Conservation (phyloP, 2,113 vertebrate species). For the Pachyramphus minor region DNA sequence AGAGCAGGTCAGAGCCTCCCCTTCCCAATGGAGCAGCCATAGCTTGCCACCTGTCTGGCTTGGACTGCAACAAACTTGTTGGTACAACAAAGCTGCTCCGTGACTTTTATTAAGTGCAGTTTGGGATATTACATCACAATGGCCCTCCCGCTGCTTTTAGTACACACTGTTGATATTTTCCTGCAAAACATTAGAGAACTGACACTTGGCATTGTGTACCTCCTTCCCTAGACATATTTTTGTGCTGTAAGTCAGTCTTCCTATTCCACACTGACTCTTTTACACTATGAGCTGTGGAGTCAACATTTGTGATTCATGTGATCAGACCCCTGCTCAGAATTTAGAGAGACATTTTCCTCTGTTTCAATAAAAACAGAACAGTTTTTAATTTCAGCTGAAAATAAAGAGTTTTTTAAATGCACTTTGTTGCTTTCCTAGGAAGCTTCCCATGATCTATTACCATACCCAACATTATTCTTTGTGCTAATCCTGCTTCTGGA, state of each 20-base stretch:
- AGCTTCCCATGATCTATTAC: not conserved
- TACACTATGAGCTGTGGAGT: not conserved
- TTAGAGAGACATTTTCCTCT: not conserved
- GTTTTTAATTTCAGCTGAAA: not conserved
- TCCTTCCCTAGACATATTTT: not conserved
- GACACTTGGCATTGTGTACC: rapidly evolving
- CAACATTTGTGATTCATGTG: not conserved
- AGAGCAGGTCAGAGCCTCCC: not conserved
- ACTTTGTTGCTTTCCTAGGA: not conserved
- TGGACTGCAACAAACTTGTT: not conserved
- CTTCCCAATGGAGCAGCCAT: not conserved
- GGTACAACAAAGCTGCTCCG: not conserved
- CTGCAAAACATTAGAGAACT: rapidly evolving
- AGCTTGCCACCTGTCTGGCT: not conserved
- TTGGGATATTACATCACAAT: not conserved
- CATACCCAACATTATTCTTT: no score
- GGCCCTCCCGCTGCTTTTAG: not conserved
- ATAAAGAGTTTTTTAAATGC: rapidly evolving
- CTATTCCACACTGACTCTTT: not conserved
- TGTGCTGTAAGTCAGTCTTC: not conserved
- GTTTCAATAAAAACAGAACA: not conserved
- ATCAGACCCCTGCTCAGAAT: not conserved
- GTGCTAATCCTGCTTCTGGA: not conserved
- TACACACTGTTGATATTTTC: not conserved
- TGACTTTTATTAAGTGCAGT: not conserved